A percentile compares a stretch with the other conserved stretches of the same genome.
Conservation (phyloP, 2,888 invertebrate genomes). For the Drosophila helvetica region DNA sequence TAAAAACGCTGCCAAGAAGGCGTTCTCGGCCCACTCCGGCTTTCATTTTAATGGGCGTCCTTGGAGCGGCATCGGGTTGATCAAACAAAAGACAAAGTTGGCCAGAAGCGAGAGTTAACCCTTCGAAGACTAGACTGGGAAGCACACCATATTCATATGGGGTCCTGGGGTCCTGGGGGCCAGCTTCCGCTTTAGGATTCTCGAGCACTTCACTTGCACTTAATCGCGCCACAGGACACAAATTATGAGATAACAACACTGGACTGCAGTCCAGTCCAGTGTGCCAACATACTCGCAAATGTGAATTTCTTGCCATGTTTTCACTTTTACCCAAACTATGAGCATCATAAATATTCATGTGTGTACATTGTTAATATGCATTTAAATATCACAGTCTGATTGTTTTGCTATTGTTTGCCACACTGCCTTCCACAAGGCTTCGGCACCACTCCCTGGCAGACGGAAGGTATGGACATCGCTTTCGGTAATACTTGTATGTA, state of each 20-base stretch:
- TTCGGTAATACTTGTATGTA: slow-evolving; percentile 53
- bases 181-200: slow-evolving; percentile 30
- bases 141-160: not conserved
- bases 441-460: not conserved
- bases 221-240: slow-evolving; percentile 43
- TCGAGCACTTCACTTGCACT: slow-evolving; percentile 44
- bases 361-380: slow-evolving; percentile 28
- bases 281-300: not conserved
- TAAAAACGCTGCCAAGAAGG: slow-evolving; percentile 45
- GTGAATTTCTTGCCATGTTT: not conserved
- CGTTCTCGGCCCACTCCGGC: slow-evolving; percentile 9
- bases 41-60: slow-evolving; percentile 46
- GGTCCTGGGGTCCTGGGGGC: not conserved
- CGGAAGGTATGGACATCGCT: slow-evolving; percentile 5
- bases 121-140: slow-evolving; percentile 11
- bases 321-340: slow-evolving; percentile 17
- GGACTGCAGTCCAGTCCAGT: not conserved
- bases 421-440: slow-evolving; percentile 28
- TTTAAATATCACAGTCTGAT: slow-evolving; percentile 55
- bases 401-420: slow-evolving; percentile 51
- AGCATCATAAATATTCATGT: slow-evolving; percentile 41
- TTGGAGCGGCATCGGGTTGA: not conserved
- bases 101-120: slow-evolving; percentile 30
- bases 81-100: slow-evolving; percentile 33
- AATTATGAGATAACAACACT: slow-evolving; percentile 36